These are phyloP conservation scores for Bothrops jararaca DNA, from an alignment of 2,113 vertebrate genomes.

Conservation along the genomic window DNA sequence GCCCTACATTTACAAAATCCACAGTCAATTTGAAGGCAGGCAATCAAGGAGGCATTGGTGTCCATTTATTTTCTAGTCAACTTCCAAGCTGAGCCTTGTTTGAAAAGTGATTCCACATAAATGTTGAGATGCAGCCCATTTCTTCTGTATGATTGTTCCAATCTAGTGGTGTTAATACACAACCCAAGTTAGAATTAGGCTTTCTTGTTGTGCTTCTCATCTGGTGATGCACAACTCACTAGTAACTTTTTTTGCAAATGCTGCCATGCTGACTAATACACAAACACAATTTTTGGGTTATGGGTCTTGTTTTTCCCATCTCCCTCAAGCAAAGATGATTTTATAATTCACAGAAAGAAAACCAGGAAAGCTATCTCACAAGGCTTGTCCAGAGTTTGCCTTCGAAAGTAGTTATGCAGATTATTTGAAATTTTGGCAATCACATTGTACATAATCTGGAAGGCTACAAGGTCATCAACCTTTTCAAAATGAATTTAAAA, in stretches of 20 bases:
- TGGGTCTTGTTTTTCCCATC: background rate
- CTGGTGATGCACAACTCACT: background rate
- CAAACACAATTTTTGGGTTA: background rate
- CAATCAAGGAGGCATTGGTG: background rate
- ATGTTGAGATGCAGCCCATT: slow-evolving; percentile 13
- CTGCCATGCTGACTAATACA: background rate
- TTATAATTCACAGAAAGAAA: background rate
- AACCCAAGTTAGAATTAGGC: background rate
- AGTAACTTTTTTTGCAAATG: background rate
- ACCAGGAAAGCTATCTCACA: background rate
- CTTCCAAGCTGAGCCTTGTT: slow-evolving; percentile 14
- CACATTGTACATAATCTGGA: background rate
- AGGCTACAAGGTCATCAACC: background rate
- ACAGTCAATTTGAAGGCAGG: too few relatives aligned
- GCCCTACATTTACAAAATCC: background rate
- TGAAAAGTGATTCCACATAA: slow-evolving; percentile 19
- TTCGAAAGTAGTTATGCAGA: background rate
- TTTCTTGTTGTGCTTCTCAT: background rate
- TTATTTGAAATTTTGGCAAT: background rate
- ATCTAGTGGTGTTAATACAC: background rate
- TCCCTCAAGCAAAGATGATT: background rate
- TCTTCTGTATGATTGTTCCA: background rate
- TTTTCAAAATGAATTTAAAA: background rate
- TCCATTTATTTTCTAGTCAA: slow-evolving; percentile 49
- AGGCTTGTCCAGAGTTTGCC: background rate